Percentiles rank a stretch among this genome's conserved stretches.
Evolutionary conservation across 2,797 vertebrate genomes (phyloP).

Genomic region (Thunnus albacares): DNA sequence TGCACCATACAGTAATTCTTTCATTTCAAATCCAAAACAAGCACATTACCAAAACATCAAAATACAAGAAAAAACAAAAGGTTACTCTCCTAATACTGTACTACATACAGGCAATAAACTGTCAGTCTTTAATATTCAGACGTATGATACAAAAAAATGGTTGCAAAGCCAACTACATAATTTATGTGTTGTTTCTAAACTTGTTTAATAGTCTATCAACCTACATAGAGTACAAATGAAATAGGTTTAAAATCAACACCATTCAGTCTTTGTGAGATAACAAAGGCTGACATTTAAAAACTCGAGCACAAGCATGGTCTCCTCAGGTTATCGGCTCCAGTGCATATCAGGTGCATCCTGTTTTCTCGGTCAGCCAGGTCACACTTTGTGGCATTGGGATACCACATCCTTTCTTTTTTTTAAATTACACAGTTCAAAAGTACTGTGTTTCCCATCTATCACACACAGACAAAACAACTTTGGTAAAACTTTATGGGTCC

Average conservation of each 20-base stretch:
- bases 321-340: conserved; percentile 36
- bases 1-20: not conserved
- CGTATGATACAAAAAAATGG: not conserved
- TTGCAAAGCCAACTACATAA: not conserved
- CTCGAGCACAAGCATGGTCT: not conserved
- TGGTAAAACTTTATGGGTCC: not conserved
- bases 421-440: not conserved
- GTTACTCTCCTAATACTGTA: not conserved
- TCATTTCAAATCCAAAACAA: not conserved
- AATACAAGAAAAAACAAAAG: not conserved
- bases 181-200: not conserved
- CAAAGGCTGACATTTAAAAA: conserved; percentile 56
- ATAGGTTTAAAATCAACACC: not conserved
- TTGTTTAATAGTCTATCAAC: conserved; percentile 5
- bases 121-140: conserved; percentile 2
- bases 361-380: conserved; percentile 29
- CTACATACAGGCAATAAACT: not conserved
- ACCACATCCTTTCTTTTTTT: conserved; percentile 24
- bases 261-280: conserved; percentile 22
- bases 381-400: conserved; percentile 42
- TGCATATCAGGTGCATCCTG: conserved; percentile 54
- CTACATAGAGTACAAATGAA: not conserved
- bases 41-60: not conserved
- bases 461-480: not conserved
- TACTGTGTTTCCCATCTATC: not conserved